These are phyloP conservation scores for Tuta absoluta DNA, from an alignment of 2,888 invertebrate species.

Conservation along the genomic window DNA sequence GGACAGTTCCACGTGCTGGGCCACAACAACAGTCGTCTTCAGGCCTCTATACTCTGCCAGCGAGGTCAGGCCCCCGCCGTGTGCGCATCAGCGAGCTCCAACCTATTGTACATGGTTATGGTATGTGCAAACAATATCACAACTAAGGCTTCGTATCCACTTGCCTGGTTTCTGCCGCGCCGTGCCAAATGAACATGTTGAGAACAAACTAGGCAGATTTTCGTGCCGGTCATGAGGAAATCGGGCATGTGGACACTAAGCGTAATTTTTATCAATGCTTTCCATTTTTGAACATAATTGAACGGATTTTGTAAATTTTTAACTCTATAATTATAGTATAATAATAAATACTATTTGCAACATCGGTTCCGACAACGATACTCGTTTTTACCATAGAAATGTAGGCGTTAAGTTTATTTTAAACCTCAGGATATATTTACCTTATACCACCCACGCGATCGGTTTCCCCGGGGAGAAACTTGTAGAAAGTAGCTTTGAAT, in stretches of 20 bases:
- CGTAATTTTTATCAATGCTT: constrained; percentile 9
- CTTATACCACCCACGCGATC: constrained; percentile 37
- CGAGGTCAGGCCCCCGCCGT: constrained; percentile 60
- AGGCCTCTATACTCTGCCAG: constrained; percentile 63
- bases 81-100: constrained; percentile 71
- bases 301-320: constrained; percentile 13
- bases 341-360: not conserved
- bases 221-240: too few species aligned
- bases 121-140: constrained; percentile 52
- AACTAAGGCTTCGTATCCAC: too few species aligned
- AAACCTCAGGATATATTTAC: constrained; percentile 26
- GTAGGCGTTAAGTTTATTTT: constrained; percentile 24
- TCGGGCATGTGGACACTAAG: too few species aligned
- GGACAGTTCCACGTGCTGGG: constrained; percentile 58
- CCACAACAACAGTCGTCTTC: constrained; percentile 27
- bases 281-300: constrained; percentile 6
- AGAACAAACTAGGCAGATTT: too few species aligned
- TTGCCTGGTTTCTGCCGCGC: too few species aligned
- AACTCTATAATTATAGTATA: not conserved
- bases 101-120: constrained; percentile 71
- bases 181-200: too few species aligned
- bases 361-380: constrained; percentile 3
- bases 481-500: constrained; percentile 72
- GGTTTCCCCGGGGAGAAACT: constrained; percentile 59
- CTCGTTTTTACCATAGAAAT: not conserved